phyloP scores from a whole-genome alignment of 2,888 invertebrate genomes.

The Drosophila formosana region DNA sequence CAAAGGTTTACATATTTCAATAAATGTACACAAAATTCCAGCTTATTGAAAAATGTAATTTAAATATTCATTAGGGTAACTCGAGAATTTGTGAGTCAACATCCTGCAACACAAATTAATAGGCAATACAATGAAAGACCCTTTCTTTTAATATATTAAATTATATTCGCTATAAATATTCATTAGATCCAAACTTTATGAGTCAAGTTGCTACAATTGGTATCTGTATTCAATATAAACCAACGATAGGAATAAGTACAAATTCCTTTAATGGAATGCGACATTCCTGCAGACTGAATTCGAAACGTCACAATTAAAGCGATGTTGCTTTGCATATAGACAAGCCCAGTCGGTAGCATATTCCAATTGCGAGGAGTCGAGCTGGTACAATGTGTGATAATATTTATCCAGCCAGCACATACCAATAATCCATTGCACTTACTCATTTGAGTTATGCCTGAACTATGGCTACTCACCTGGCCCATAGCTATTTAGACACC shows the following conservation, averaged over 20 bases:
- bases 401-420: conserved; percentile 21
- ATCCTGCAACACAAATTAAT: not conserved
- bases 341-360: not conserved
- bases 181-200: not conserved
- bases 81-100: not conserved
- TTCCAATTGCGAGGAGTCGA: not conserved
- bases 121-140: not conserved
- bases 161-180: not conserved
- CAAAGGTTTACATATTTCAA: conserved; percentile 8
- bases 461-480: conserved; percentile 13
- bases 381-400: conserved; percentile 3
- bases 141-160: not conserved
- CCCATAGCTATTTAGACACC: conserved; percentile 41
- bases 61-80: not conserved
- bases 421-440: conserved; percentile 21
- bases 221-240: not conserved
- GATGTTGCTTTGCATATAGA: not conserved
- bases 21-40: conserved; percentile 7
- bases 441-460: conserved; percentile 18
- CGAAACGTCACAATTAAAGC: not conserved
- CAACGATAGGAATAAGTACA: not conserved
- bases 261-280: not conserved
- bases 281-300: not conserved
- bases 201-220: not conserved
- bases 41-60: not conserved